Conservation (phyloP, 1,140 invertebrate species). For the Cydia strobilella region DNA sequence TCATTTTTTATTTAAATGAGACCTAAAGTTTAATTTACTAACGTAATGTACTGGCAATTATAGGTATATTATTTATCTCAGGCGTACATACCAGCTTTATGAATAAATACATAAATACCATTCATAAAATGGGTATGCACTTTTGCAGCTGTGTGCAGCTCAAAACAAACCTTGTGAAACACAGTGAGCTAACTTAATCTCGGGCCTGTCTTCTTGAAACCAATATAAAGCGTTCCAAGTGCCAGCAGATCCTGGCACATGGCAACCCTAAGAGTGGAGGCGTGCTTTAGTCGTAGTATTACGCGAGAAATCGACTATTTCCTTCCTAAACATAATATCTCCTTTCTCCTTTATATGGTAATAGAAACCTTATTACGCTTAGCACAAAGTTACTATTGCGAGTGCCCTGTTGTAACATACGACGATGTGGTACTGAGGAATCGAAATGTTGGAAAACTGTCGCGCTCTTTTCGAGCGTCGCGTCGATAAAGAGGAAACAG, state of each 20-base stretch:
- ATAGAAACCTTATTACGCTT: background rate
- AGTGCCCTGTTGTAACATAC: background rate
- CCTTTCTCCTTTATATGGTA: background rate
- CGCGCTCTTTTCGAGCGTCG: slow-evolving; percentile 19
- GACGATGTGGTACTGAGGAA: background rate
- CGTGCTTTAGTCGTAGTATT: slow-evolving; percentile 22
- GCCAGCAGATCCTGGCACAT: slow-evolving; percentile 25
- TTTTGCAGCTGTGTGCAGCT: background rate
- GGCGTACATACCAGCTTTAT: too few species aligned
- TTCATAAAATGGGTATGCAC: background rate
- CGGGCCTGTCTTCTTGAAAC: slow-evolving; percentile 20
- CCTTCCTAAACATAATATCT: background rate
- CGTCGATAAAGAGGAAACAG: slow-evolving; percentile 29
- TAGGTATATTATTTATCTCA: too few species aligned
- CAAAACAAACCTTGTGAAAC: slow-evolving; percentile 16
- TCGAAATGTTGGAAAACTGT: slow-evolving; percentile 17
- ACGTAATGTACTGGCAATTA: too few species aligned
- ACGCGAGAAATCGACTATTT: slow-evolving; percentile 1
- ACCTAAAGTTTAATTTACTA: background rate
- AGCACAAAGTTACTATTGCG: background rate
- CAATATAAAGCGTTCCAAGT: slow-evolving; percentile 25
- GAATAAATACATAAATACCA: too few species aligned
- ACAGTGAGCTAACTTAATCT: slow-evolving; percentile 24
- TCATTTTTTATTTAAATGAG: background rate
- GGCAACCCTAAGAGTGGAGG: slow-evolving; percentile 22